Evolutionary conservation across 2,113 vertebrate genomes (phyloP).

Genomic region (Mus pahari): DNA sequence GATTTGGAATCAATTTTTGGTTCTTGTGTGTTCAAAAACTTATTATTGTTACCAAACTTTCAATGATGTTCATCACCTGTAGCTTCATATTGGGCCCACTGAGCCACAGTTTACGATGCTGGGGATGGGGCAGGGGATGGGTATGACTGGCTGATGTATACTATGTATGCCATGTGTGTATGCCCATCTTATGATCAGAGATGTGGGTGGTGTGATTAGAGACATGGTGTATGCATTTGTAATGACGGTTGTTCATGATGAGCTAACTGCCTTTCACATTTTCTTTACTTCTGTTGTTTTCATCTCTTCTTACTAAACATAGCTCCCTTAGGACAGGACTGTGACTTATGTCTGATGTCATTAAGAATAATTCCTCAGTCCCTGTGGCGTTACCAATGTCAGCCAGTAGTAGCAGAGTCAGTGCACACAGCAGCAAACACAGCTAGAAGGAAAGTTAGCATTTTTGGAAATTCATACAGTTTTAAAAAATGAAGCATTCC

Average conservation of each 20-base stretch:
- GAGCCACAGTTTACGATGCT: neutral
- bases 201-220: fast-evolving
- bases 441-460: neutral
- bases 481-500: slow-evolving; percentile 20
- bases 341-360: neutral
- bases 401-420: neutral
- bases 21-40: neutral
- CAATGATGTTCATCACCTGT: neutral
- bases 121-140: neutral
- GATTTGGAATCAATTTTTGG: neutral
- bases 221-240: neutral
- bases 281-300: neutral
- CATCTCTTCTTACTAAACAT: neutral
- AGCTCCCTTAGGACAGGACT: neutral
- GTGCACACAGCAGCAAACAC: neutral
- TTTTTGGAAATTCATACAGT: neutral
- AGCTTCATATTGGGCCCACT: neutral
- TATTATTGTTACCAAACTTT: neutral
- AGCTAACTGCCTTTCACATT: neutral
- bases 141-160: neutral
- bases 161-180: neutral
- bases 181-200: neutral
- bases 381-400: neutral
- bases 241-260: no score
- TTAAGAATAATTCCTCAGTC: neutral